Percentiles rank a stretch among this genome's conserved stretches.
Conservation (phyloP, 1,140 invertebrate genomes). For the Oedothorax gibbosus region DNA sequence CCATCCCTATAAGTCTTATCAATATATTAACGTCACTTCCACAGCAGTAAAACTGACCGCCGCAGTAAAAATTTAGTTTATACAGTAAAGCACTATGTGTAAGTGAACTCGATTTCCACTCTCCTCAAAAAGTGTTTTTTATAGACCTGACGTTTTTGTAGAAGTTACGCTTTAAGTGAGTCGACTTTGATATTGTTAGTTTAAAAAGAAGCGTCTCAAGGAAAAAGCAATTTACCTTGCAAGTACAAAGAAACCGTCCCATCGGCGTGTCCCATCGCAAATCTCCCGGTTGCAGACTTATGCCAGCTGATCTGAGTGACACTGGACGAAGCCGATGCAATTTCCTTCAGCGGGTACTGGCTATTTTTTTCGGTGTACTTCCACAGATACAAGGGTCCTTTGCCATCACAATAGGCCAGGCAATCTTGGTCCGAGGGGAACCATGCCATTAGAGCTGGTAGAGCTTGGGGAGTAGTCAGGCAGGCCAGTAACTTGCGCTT, state of each 20-base stretch:
- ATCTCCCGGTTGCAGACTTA: constrained; percentile 64
- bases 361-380: constrained; percentile 54
- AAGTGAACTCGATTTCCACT: too few relatives aligned
- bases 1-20: too few relatives aligned
- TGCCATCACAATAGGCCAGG: constrained; percentile 65
- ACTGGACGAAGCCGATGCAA: constrained; percentile 28
- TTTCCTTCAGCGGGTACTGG: constrained; percentile 61
- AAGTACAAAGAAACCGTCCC: constrained; percentile 69
- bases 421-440: constrained; percentile 64
- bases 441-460: constrained; percentile 66
- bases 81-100: too few relatives aligned
- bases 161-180: too few relatives aligned
- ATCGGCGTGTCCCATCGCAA: constrained; percentile 69
- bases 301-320: constrained; percentile 67
- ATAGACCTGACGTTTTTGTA: too few relatives aligned
- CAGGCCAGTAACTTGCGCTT: constrained; percentile 65
- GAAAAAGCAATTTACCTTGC: constrained; percentile 64
- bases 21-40: too few relatives aligned
- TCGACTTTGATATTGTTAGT: too few relatives aligned
- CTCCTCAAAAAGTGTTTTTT: too few relatives aligned
- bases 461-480: constrained; percentile 63
- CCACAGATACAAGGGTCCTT: constrained; percentile 68
- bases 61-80: too few relatives aligned
- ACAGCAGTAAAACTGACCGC: too few relatives aligned
- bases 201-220: too few relatives aligned